Evolutionary conservation across 2,113 vertebrate species (phyloP).

Genomic region (Cichladusa arquata): DNA sequence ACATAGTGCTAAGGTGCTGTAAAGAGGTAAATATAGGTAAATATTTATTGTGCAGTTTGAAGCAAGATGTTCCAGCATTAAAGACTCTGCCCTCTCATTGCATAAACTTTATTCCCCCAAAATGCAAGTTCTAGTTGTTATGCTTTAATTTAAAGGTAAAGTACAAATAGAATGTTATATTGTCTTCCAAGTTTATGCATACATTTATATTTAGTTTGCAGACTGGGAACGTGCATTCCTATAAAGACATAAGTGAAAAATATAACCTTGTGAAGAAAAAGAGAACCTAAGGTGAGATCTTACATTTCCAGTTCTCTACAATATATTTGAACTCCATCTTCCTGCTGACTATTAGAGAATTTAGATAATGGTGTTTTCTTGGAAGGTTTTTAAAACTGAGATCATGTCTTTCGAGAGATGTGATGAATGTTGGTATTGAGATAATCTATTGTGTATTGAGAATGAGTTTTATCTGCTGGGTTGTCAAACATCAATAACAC

Average conservation of each 20-base stretch:
- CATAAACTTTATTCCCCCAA: neutral
- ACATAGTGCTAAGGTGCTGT: neutral
- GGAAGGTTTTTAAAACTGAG: neutral
- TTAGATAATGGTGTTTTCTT: neutral
- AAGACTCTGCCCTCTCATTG: neutral
- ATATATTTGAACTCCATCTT: neutral
- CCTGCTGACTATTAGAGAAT: neutral
- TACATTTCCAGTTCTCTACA: neutral
- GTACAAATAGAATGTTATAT: neutral
- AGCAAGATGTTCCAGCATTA: neutral
- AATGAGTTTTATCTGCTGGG: neutral
- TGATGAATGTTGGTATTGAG: neutral
- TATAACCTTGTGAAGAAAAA: neutral
- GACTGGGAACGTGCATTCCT: neutral
- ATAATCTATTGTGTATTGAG: neutral
- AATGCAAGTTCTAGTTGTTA: neutral
- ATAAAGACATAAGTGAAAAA: neutral
- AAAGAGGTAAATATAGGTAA: neutral
- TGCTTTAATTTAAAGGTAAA: neutral
- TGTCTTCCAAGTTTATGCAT: neutral
- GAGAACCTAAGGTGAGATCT: neutral
- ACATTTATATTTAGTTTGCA: neutral
- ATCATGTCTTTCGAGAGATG: neutral
- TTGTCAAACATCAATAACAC: neutral
- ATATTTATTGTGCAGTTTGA: neutral